Conservation (phyloP, 2,113 vertebrate genomes). For the Ondatra zibethicus region DNA sequence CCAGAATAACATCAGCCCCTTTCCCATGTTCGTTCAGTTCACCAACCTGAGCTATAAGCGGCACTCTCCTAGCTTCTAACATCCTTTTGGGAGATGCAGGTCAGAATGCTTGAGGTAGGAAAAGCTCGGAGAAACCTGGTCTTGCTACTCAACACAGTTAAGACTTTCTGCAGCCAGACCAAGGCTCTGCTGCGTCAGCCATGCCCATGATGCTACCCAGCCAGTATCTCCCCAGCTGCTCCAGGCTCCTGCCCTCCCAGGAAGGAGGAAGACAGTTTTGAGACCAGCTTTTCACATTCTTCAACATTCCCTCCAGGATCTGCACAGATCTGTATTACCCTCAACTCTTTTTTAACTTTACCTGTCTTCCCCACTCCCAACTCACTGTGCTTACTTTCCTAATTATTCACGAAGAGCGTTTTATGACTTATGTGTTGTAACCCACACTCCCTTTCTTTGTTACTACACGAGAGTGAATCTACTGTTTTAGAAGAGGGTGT, state of each 20-base stretch:
- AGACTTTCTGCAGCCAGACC: neutral
- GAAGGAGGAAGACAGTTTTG: neutral
- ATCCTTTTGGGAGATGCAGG: neutral
- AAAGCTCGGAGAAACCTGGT: neutral
- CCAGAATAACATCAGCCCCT: too few species aligned
- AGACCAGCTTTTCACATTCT: neutral
- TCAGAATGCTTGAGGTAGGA: neutral
- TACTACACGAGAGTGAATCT: neutral
- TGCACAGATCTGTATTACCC: neutral
- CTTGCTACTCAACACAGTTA: neutral
- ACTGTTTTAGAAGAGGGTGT: neutral
- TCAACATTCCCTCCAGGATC: neutral
- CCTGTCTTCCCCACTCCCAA: neutral
- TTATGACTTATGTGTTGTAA: neutral
- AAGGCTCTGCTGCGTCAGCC: neutral
- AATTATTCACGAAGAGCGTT: neutral
- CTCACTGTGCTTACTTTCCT: neutral
- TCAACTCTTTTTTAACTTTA: neutral
- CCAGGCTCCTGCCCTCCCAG: neutral
- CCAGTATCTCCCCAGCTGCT: neutral
- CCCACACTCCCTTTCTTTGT: neutral
- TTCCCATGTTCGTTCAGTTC: neutral
- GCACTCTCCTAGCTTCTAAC: neutral
- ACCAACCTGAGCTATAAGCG: neutral
- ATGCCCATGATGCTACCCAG: fast-evolving